Conservation (phyloP, 2,888 invertebrate genomes). For the Hydroisotoma schaefferi region DNA sequence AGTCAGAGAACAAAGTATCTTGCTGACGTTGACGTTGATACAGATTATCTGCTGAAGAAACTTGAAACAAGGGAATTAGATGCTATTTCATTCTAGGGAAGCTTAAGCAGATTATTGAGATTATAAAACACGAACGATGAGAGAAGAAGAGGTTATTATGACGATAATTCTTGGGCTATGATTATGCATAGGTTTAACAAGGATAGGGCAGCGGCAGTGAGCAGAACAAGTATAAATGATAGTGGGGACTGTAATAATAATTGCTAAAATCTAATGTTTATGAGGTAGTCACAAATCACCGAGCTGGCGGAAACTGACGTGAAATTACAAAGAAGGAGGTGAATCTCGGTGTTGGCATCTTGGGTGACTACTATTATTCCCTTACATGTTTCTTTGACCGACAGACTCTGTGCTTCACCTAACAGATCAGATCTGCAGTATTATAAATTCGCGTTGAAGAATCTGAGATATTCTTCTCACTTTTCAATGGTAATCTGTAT, state of each 20-base stretch:
- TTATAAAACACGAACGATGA: too few relatives aligned
- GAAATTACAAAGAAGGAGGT: conserved; percentile 29
- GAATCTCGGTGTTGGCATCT: conserved; percentile 31
- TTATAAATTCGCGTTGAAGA: not conserved
- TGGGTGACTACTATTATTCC: conserved; percentile 26
- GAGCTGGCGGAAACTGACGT: conserved; percentile 30
- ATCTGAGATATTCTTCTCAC: not conserved
- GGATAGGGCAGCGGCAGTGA: too few relatives aligned
- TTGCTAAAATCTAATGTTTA: conserved; percentile 17
- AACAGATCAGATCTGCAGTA: too few relatives aligned
- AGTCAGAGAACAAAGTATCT: conserved; percentile 7
- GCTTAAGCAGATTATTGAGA: too few relatives aligned
- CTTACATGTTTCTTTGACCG: not conserved
- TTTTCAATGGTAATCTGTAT: conserved; percentile 13
- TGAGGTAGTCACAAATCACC: conserved; percentile 30
- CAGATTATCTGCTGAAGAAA: conserved; percentile 9
- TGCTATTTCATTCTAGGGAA: too few relatives aligned
- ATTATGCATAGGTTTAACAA: too few relatives aligned
- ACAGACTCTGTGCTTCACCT: too few relatives aligned
- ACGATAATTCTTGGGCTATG: too few relatives aligned
- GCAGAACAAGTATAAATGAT: conserved; percentile 2
- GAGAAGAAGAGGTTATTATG: too few relatives aligned
- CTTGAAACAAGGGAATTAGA: too few relatives aligned
- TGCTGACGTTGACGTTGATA: conserved; percentile 14
- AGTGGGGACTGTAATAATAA: conserved; percentile 15